Percentiles rank a stretch among this genome's conserved stretches.
Evolutionary conservation across 1,140 invertebrate species (phyloP).

Genomic region (Plectrocnemia conspersa): DNA sequence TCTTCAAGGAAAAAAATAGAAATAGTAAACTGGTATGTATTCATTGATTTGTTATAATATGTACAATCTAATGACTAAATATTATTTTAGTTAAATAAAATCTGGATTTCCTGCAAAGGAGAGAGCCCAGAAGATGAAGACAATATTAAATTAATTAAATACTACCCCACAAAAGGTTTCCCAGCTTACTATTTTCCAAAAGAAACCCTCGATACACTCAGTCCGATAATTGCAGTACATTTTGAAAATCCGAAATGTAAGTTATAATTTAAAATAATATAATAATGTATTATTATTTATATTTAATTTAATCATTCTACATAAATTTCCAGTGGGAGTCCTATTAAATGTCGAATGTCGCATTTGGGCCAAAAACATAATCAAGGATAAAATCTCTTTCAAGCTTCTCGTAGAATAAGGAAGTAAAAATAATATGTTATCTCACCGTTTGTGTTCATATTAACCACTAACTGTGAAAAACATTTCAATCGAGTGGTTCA

Average conservation of each 20-base stretch:
- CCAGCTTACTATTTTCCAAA: slow-evolving; percentile 65
- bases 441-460: background rate
- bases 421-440: background rate
- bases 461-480: too few species aligned
- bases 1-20: slow-evolving; percentile 47
- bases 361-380: background rate
- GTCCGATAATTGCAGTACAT: slow-evolving; percentile 74
- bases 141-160: slow-evolving; percentile 70
- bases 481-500: too few species aligned
- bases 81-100: slow-evolving; percentile 51
- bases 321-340: background rate
- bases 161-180: slow-evolving; percentile 64
- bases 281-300: too few species aligned
- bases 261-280: background rate
- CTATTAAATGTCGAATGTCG: background rate
- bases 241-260: slow-evolving; percentile 62
- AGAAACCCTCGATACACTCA: slow-evolving; percentile 62
- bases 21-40: slow-evolving; percentile 40
- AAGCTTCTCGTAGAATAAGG: background rate
- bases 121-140: slow-evolving; percentile 80
- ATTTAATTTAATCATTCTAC: background rate
- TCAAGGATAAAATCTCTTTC: background rate
- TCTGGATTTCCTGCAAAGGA: slow-evolving; percentile 75
- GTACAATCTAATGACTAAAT: background rate
- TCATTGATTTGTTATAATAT: background rate